Conservation (phyloP, 2,113 vertebrate species). For the Passer domesticus region DNA sequence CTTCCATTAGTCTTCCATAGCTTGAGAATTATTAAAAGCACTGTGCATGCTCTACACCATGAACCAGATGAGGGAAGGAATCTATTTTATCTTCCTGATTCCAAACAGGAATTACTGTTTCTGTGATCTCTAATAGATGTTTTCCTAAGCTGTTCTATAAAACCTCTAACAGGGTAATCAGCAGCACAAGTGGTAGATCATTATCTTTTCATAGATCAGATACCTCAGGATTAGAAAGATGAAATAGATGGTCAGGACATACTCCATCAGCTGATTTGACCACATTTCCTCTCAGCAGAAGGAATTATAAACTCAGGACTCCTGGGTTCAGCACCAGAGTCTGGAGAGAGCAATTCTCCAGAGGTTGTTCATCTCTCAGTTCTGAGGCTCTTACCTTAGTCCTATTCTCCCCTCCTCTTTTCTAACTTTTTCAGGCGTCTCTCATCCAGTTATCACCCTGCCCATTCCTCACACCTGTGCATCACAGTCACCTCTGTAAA, state of each 20-base stretch:
- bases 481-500: not conserved
- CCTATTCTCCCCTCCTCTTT: not conserved
- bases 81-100: not conserved
- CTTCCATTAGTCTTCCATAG: not conserved
- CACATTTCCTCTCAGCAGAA: not conserved
- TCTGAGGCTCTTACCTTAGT: not conserved
- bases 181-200: not conserved
- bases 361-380: not conserved
- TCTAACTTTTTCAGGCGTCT: not conserved
- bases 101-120: not conserved
- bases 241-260: not conserved
- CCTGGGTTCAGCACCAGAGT: not conserved
- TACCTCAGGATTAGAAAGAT: not conserved
- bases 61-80: not conserved
- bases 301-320: not conserved
- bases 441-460: not conserved
- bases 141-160: not conserved
- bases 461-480: not conserved
- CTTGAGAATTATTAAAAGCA: not conserved
- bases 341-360: not conserved
- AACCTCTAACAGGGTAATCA: not conserved
- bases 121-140: not conserved
- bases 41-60: not conserved
- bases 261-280: not conserved
- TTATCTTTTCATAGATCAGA: not conserved